Base-by-base conservation (phyloP, 2,888 invertebrate species). In the Campoletis raptor region DNA sequence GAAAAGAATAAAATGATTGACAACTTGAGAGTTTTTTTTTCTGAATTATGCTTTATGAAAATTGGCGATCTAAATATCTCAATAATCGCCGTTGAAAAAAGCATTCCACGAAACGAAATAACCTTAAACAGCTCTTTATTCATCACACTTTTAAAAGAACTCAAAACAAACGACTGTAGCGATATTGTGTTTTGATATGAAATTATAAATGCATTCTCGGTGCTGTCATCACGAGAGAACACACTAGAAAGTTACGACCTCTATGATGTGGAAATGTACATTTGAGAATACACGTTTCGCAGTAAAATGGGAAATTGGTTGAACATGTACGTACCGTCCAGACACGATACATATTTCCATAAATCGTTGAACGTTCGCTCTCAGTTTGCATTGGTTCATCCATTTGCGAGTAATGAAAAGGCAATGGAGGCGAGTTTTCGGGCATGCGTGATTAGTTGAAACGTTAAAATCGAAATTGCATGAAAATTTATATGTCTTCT, bases 281-380 rank as follows among this genome's bases (percentile, higher is more conserved):
- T 30, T 30, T 18, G 48, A 30, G 30, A 30, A 61, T 48, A 36
- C 18, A n/a, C 30, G 66, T 76, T 66, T 64, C 36, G 37, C 18
- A 66, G 77, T 48, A 48, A 74, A 77, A 64, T 66, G 77, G 21
- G 74, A 77, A 66, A 45, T 24, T 73, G 45, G 72, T 82, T 77
- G 80, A 83, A 80, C 54, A 74, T 61, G 83, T 42, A 40, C 54
- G 87, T 84, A 87, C 76, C 76, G 87, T 85, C 81, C 76, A 52
- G 79, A 66, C 86, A 78, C 72, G 72, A 85, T 82, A 81, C 78
- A 64, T 21, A 74, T 79, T 76, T 72, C 70, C 82, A 69, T 86
- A 83, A 83, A 83, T 83, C 83, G 83, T 79, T 67, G 64, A 36
- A 7, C 45, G 21, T 30, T 45, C 76, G 10, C 45, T 64, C 57